Conservation (phyloP, 2,888 invertebrate genomes). For the Steinernema carpocapsae region DNA sequence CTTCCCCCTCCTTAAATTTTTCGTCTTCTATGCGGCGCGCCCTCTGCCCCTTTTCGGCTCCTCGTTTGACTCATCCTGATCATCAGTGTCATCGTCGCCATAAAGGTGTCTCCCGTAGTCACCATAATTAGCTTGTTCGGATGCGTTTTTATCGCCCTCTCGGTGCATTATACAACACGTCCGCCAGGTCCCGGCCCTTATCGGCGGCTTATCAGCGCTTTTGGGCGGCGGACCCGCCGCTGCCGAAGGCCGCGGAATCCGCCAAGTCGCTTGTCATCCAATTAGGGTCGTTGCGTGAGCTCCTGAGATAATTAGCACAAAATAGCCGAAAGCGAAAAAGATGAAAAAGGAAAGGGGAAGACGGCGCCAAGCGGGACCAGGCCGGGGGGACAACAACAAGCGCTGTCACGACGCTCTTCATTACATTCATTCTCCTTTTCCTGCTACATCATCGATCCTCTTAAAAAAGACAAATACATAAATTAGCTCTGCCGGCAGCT, state of each 20-base stretch:
- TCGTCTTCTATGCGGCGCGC: not conserved
- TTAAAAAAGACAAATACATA: not conserved
- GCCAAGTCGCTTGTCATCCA: conserved; percentile 30
- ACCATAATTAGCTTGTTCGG: conserved; percentile 25
- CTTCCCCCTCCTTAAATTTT: conserved; percentile 10
- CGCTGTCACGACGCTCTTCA: conserved; percentile 6
- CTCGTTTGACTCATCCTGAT: conserved; percentile 1
- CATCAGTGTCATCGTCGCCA: not conserved
- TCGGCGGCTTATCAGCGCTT: conserved; percentile 14
- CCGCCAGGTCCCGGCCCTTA: not conserved
- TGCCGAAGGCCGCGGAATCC: not conserved
- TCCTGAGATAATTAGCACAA: conserved; percentile 13
- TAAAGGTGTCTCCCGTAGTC: not conserved
- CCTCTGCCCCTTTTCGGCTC: not conserved
- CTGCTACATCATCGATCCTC: conserved; percentile 17
- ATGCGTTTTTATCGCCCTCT: conserved; percentile 30
- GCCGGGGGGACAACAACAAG: conserved; percentile 12
- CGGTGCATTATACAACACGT: not conserved
- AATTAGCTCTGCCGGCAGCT: conserved; percentile 2
- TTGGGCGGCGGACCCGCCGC: not conserved
- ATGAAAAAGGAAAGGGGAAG: no score
- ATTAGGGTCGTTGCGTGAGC: conserved; percentile 16
- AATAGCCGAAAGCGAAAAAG: not conserved
- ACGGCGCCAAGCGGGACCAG: no score
- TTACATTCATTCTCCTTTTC: not conserved